Percentiles rank a stretch among this genome's conserved stretches.
Evolutionary conservation across 2,797 vertebrate species (phyloP).

Genomic region (Sebastes ruberrimus): DNA sequence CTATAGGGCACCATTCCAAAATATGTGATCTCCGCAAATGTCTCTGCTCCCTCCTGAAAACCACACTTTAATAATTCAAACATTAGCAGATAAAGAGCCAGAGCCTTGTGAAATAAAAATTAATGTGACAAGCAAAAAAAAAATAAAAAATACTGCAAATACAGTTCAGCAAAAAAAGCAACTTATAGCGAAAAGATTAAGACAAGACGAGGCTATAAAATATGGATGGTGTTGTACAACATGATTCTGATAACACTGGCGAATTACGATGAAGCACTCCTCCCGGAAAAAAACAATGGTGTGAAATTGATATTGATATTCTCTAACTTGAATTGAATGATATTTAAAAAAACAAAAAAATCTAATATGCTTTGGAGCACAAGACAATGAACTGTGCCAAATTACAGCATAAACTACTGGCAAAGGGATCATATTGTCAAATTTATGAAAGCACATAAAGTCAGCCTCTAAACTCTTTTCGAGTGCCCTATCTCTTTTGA

Average conservation of each 20-base stretch:
- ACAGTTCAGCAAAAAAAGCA: neutral
- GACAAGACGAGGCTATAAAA: neutral
- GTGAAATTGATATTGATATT: neutral
- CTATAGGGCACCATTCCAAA: constrained; percentile 63
- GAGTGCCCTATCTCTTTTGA: neutral
- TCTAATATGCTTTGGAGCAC: neutral
- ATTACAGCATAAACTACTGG: neutral
- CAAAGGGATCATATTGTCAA: neutral
- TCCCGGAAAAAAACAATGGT: neutral
- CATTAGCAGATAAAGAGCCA: constrained; percentile 53
- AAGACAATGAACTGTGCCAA: neutral
- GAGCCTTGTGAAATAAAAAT: constrained; percentile 50
- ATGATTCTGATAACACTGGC: neutral
- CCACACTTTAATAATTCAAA: constrained; percentile 77
- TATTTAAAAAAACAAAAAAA: too few species aligned
- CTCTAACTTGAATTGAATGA: neutral
- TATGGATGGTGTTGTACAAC: neutral
- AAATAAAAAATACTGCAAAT: neutral
- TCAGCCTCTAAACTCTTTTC: neutral
- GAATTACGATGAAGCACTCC: neutral
- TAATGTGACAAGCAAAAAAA: constrained; percentile 23
- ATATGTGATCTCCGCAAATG: constrained; percentile 57
- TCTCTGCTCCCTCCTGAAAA: constrained; percentile 51
- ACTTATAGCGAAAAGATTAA: neutral
- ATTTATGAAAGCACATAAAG: neutral